Evolutionary conservation across 1,140 invertebrate genomes (phyloP), one percentile per base, ranked within the genome.

Genomic region (Elymnias hypermnestra): DNA sequence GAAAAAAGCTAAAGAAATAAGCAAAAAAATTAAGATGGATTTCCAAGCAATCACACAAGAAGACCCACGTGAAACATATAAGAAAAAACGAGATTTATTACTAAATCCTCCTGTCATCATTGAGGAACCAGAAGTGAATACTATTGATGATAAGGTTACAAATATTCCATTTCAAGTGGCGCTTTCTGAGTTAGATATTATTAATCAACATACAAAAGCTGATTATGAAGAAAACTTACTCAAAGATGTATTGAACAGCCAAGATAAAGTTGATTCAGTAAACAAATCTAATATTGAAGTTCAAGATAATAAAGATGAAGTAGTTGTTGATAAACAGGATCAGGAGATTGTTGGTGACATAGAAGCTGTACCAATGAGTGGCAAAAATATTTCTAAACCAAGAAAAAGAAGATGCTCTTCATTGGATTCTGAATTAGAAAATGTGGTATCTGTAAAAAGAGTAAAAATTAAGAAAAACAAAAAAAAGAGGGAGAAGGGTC

Each of bases 101-200:
- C 51, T 83, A 13, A 78, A 82, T 60, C 82, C 69, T 40, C 73
- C 71, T 13, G 43, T 51, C 54, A 17, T 51, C 54, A 17, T 57
- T 15, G 72, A 78, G 57, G 72, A 78, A 51, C 74, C 74, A 29
- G 54, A 67, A 62, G 57, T 76, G 25, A 89, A 89, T 67, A 64
- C 84, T 57, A 35, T 89, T 23, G 75, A 90, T 73, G 86, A 87
- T 66, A 64, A 82, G 54, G 65, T 86, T 37, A 88, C 87, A n/a
- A 70, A 78, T 57, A 60, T 81, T 39, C 83, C 87, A 57, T 90
- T 90, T 77, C 84, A 87, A 42, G 73, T 75, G 72, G 83, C 85
- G 8, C 63, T 90, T 33, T 83, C 88, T 42, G 83, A 88, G 59
- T 63, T 88, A 40, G 88, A 89, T 57, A 89, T 88, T 60, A 57